Conservation (phyloP, 2,797 vertebrate genomes). For the Peromyscus attwateri region DNA sequence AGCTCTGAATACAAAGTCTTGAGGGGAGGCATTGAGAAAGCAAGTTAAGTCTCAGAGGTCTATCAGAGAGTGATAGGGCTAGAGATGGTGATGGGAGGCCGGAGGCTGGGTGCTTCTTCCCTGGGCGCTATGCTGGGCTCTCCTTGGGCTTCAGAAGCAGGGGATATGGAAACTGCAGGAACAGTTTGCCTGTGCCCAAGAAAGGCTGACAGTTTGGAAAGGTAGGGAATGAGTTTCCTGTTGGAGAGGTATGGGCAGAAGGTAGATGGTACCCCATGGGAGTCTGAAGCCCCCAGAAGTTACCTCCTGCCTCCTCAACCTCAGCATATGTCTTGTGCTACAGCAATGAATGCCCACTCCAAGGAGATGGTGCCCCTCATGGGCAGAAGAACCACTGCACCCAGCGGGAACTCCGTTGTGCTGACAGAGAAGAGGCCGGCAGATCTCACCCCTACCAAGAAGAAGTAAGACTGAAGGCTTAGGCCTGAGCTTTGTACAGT, state of each 20-base stretch:
- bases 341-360: conserved; percentile 87
- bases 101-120: background rate
- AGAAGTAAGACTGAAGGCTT: conserved; percentile 84
- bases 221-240: background rate
- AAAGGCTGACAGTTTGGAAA: background rate
- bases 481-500: background rate
- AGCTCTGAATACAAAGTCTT: background rate
- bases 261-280: background rate
- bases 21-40: background rate
- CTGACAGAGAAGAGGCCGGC: conserved; percentile 85
- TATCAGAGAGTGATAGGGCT: background rate
- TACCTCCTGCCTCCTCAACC: background rate
- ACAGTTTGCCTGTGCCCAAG: background rate
- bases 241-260: background rate
- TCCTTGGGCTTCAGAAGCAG: background rate
- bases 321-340: conserved; percentile 49
- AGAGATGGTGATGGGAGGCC: background rate
- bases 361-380: conserved; percentile 87
- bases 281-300: background rate
- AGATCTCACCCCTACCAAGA: conserved; percentile 87
- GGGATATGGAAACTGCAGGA: background rate
- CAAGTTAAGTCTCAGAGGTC: background rate
- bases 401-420: conserved; percentile 80
- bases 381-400: conserved; percentile 82
- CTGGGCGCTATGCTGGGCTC: background rate